These are phyloP conservation scores for Lottia gigantea DNA, from an alignment of 2,888 invertebrate species.

Conservation along the genomic window DNA sequence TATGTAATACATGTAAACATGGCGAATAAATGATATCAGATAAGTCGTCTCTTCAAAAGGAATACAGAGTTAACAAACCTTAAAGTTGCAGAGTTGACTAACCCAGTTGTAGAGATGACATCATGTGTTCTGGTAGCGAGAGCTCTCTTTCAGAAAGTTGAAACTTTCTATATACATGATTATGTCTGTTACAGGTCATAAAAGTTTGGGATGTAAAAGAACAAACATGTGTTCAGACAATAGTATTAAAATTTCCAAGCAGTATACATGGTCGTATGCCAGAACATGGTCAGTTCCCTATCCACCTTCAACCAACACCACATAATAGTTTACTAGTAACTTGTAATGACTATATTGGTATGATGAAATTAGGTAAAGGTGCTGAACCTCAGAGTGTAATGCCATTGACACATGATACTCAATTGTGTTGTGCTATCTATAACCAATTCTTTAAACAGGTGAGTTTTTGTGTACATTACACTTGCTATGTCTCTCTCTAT, in stretches of 20 bases:
- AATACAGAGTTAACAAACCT: too few species aligned
- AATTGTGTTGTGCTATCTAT: slow-evolving; percentile 66
- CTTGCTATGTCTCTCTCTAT: too few species aligned
- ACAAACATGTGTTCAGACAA: slow-evolving; percentile 65
- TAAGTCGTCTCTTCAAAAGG: too few species aligned
- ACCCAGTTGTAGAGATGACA: too few species aligned
- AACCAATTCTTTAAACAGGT: slow-evolving; percentile 66
- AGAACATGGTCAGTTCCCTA: slow-evolving; percentile 66
- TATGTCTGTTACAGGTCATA: slow-evolving; percentile 51
- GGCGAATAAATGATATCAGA: too few species aligned
- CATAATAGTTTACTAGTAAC: slow-evolving; percentile 60
- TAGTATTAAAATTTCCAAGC: slow-evolving; percentile 64
- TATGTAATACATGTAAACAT: too few species aligned
- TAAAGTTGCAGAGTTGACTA: too few species aligned
- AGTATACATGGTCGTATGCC: slow-evolving; percentile 64
- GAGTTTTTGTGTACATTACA: background rate
- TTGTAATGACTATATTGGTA: slow-evolving; percentile 66
- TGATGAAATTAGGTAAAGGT: slow-evolving; percentile 58
- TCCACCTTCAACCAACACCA: slow-evolving; percentile 55
- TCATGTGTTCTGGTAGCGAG: too few species aligned
- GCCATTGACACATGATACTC: slow-evolving; percentile 60
- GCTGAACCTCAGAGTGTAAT: slow-evolving; percentile 41
- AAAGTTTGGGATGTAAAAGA: slow-evolving; percentile 68
- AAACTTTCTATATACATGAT: background rate
- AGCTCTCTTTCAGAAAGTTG: too few species aligned